A percentile compares a stretch with the other conserved stretches of the same genome.
These are phyloP conservation scores for Eurosta solidaginis DNA, from an alignment of 1,140 invertebrate species.

Conservation along the genomic window DNA sequence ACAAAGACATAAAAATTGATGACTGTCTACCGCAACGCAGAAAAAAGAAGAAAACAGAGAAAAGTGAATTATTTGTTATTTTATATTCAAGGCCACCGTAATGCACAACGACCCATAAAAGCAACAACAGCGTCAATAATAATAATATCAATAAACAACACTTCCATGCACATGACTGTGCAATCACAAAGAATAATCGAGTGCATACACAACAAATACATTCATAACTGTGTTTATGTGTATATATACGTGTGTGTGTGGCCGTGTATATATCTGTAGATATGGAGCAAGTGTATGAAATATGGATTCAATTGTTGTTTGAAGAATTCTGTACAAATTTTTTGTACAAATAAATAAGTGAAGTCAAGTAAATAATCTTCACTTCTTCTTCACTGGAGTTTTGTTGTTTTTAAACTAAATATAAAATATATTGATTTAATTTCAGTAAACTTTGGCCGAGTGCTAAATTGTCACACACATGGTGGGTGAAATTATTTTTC, in stretches of 20 bases:
- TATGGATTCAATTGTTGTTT: neutral
- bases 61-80: constrained; percentile 14
- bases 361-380: too few species aligned
- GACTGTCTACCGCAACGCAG: neutral
- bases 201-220: neutral
- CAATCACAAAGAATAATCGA: constrained; percentile 14
- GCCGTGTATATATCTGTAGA: too few species aligned
- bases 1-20: neutral
- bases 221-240: neutral
- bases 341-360: too few species aligned
- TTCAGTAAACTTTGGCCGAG: too few species aligned
- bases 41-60: neutral
- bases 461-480: too few species aligned
- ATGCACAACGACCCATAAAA: constrained; percentile 20
- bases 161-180: constrained; percentile 11
- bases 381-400: too few species aligned
- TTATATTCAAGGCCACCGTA: constrained; percentile 16
- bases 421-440: too few species aligned
- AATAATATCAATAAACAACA: constrained; percentile 28
- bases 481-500: too few species aligned
- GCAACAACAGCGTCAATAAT: neutral
- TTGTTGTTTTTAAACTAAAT: too few species aligned
- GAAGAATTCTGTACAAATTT: neutral
- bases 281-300: neutral
- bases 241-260: neutral